These are phyloP conservation scores for Pungitius pungitius DNA, from an alignment of 2,113 vertebrate genomes.

Conservation along the genomic window DNA sequence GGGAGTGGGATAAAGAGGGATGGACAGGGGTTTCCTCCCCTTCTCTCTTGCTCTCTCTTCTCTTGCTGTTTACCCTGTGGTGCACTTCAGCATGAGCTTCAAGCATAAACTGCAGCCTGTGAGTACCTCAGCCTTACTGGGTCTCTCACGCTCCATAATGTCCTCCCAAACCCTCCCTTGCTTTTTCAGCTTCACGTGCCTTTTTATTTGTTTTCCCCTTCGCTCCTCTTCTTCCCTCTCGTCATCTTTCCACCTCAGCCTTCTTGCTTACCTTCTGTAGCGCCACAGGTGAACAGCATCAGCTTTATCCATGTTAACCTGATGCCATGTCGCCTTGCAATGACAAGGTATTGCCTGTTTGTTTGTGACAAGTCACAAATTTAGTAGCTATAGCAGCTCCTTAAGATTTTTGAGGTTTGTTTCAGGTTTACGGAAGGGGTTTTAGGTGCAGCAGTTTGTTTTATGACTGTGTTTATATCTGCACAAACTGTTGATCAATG, in stretches of 20 bases:
- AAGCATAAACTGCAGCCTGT: conserved; percentile 80
- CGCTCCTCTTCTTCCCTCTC: not conserved
- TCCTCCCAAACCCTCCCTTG: conserved; percentile 8
- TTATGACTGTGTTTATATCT: not conserved
- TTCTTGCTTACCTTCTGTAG: not conserved
- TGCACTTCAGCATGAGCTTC: conserved; percentile 79
- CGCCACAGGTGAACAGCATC: conserved; percentile 20
- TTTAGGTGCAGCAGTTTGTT: not conserved
- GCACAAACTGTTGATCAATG: not conserved
- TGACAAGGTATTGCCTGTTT: not conserved
- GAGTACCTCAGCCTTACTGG: conserved; percentile 63
- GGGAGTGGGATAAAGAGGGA: conserved; percentile 27
- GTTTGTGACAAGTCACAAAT: not conserved
- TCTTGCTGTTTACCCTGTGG: conserved; percentile 54
- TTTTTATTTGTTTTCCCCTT: conserved; percentile 6
- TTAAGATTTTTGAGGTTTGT: not conserved
- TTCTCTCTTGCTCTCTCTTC: conserved; percentile 19
- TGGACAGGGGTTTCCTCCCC: conserved; percentile 31
- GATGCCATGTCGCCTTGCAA: not conserved
- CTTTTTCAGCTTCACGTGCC: not conserved
- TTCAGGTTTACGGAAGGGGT: not conserved
- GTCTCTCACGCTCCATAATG: conserved; percentile 6
- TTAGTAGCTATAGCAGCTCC: not conserved
- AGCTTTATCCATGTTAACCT: conserved; percentile 3
- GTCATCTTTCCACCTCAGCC: not conserved